Conservation (phyloP, 2,888 invertebrate species). For the Latrodectus elegans region DNA sequence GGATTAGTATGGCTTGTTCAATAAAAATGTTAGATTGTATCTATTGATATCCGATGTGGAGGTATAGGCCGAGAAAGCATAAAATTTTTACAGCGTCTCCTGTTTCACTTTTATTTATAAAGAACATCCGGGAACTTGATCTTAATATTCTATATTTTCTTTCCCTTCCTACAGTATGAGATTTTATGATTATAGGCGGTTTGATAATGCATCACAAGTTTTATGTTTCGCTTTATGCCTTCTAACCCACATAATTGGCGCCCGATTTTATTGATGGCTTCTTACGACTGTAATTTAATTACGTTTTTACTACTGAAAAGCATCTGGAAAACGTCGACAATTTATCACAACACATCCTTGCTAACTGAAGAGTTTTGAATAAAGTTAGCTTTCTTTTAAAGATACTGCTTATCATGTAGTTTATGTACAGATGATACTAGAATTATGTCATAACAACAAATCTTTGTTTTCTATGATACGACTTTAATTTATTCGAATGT, state of each 20-base stretch:
- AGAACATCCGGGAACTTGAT: conserved; percentile 35
- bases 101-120: conserved; percentile 36
- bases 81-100: conserved; percentile 40
- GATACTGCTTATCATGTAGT: too few species aligned
- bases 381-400: too few species aligned
- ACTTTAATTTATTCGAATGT: too few species aligned
- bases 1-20: background rate
- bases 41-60: conserved; percentile 25
- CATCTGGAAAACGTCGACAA: too few species aligned
- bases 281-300: conserved; percentile 46
- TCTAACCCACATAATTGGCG: conserved; percentile 30
- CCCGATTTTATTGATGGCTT: conserved; percentile 2
- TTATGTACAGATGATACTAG: too few species aligned
- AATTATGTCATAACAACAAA: too few species aligned
- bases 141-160: conserved; percentile 14
- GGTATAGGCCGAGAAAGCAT: conserved; percentile 10
- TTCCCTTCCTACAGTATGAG: background rate
- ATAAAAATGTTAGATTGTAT: conserved; percentile 42
- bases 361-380: too few species aligned
- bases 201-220: conserved; percentile 42
- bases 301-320: background rate
- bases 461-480: too few species aligned
- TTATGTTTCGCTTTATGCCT: conserved; percentile 39
- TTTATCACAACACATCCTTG: too few species aligned
- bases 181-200: conserved; percentile 52